phyloP scores from a whole-genome alignment of 2,888 invertebrate species.

The Synanthedon andrenaeformis region DNA sequence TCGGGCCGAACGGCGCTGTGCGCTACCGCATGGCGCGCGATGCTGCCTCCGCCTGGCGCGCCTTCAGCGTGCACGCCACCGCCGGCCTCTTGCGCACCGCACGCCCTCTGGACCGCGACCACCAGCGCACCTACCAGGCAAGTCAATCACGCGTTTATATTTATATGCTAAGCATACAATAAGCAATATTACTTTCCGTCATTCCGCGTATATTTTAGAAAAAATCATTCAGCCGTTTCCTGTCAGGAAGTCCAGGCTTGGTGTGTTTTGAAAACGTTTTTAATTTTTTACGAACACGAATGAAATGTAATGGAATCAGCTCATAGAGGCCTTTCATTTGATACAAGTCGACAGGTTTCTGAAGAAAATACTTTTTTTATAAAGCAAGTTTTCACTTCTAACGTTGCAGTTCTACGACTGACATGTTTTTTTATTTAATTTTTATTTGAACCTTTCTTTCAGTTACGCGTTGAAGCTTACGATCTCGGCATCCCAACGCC shows the following conservation, averaged over 20 bases:
- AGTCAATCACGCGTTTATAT: slow-evolving; percentile 10
- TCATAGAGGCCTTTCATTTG: too few species aligned
- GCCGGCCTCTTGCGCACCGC: slow-evolving; percentile 82
- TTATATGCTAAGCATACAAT: slow-evolving; percentile 1
- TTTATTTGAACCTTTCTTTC: slow-evolving; percentile 8
- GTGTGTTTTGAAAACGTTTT: too few species aligned
- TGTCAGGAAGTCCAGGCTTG: too few species aligned
- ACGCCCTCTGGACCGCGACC: slow-evolving; percentile 81
- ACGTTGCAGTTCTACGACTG: too few species aligned
- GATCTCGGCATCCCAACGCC: slow-evolving; percentile 90
- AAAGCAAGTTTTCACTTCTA: too few species aligned
- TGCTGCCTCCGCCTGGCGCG: slow-evolving; percentile 82
- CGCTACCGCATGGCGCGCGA: slow-evolving; percentile 86
- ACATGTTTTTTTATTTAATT: too few species aligned
- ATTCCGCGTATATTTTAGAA: slow-evolving; percentile 2
- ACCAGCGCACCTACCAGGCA: slow-evolving; percentile 90
- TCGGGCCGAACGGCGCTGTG: slow-evolving; percentile 91
- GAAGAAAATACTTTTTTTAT: too few species aligned
- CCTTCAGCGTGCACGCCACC: slow-evolving; percentile 83
- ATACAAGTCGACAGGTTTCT: too few species aligned
- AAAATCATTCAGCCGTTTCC: too few species aligned
- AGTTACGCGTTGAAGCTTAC: slow-evolving; percentile 91
- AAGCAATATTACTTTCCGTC: neutral
- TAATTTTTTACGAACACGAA: too few species aligned
- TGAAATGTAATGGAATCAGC: too few species aligned